Evolutionary conservation across 2,888 invertebrate genomes (phyloP).

Genomic region (Thera britannica): DNA sequence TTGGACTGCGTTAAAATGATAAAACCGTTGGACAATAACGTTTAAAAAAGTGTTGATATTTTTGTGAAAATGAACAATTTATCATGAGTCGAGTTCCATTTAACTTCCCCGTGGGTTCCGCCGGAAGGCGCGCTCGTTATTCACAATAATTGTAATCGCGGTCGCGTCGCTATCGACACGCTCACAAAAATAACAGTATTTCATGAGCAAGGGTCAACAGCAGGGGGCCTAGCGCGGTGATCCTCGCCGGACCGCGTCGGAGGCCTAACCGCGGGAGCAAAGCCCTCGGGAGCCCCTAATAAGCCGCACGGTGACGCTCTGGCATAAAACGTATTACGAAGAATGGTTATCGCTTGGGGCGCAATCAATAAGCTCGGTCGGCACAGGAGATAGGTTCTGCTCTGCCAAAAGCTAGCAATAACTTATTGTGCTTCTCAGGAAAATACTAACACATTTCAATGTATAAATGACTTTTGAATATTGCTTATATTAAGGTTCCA

Average conservation of each 20-base stretch:
- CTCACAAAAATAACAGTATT: constrained; percentile 13
- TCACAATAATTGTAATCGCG: constrained; percentile 19
- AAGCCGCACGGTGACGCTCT: not conserved
- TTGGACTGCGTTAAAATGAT: no score
- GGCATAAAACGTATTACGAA: constrained; percentile 4
- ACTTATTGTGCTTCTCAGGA: no score
- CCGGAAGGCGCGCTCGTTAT: constrained; percentile 11
- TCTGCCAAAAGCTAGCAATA: not conserved
- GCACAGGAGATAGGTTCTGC: not conserved
- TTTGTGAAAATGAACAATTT: constrained; percentile 7
- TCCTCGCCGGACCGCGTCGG: not conserved
- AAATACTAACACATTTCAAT: no score
- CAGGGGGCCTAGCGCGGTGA: not conserved
- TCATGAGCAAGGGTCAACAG: constrained; percentile 8
- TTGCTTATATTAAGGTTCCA: no score
- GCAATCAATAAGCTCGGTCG: constrained; percentile 11
- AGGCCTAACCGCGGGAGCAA: not conserved
- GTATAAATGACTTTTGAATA: no score
- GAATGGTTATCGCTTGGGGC: constrained; percentile 14
- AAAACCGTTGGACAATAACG: not conserved
- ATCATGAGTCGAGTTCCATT: constrained; percentile 5
- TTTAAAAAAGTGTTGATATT: not conserved
- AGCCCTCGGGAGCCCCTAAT: not conserved
- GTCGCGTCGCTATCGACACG: not conserved
- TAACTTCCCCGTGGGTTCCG: constrained; percentile 14